Evolutionary conservation across 2,113 vertebrate genomes (phyloP), one percentile per base, ranked within the genome.

Genomic region (Muscicapa adusta): DNA sequence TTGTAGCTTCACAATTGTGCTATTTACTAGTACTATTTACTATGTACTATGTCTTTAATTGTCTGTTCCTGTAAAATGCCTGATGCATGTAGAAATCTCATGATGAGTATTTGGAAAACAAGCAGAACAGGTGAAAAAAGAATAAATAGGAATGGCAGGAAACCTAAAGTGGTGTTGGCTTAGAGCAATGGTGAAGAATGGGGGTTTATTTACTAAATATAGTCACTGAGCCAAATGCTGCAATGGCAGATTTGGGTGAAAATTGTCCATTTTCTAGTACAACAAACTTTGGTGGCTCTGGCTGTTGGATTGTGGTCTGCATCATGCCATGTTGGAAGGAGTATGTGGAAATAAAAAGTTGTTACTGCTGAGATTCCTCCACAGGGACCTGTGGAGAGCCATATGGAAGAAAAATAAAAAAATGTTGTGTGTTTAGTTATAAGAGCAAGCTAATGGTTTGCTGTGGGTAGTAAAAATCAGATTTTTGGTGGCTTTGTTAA

Each of bases 41-140:
- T 18, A 18, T 43, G 43, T 43, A 43, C 43, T 43, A 43, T 43
- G 18, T 43, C 18, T 43, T 43, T 43, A 43, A 43, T 43, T 58
- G 28, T 19, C 57, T 57, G 1, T 61, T 91, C 42, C 23, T 80
- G 18, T 56, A 65, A 78, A 93, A 56, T 25, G 29, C 22, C 43
- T 23, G 12, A 20, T 20, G 25, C 4, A 0, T 50, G 9, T n/a
- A 3, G 38, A 58, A 67, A 53, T 3, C 1, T 5, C 2, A 4
- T 20, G 5, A 51, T 66, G 22, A 86, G 12, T 60, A 25, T 65
- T 48, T n/a, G 57, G 50, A 60, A 93, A 47, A 61, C 16, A 47
- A 72, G 29, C 20, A 56, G 63, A 60, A 25, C 13, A 18, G 31
- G n/a, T 51, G 28, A 62, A 61, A 79, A 54, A 60, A 34, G 26